phyloP scores from a whole-genome alignment of 2,888 invertebrate genomes.

The Drosophila kambysellisi region DNA sequence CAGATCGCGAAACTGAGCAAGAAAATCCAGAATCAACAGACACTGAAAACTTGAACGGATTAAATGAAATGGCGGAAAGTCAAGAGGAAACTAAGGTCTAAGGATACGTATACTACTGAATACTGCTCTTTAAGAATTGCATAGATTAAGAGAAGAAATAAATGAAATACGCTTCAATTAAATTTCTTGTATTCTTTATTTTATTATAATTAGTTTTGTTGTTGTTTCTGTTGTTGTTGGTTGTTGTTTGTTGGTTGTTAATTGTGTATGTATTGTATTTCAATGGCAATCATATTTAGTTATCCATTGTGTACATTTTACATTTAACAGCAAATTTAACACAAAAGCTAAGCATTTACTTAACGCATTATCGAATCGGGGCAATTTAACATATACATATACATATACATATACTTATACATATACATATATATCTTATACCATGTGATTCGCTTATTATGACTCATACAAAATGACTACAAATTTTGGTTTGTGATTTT shows the following conservation, averaged over 20 bases:
- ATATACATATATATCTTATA: background rate
- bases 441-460: constrained; percentile 34
- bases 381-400: constrained; percentile 14
- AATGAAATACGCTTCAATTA: constrained; percentile 26
- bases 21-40: background rate
- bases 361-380: constrained; percentile 49
- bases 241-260: constrained; percentile 34
- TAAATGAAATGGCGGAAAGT: background rate
- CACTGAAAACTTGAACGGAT: background rate
- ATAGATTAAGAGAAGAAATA: background rate
- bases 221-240: constrained; percentile 28
- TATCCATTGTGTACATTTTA: constrained; percentile 80
- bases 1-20: background rate
- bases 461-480: constrained; percentile 47
- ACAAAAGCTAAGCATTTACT: constrained; percentile 85
- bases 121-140: background rate
- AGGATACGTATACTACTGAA: background rate
- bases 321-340: constrained; percentile 85
- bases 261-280: constrained; percentile 35
- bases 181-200: constrained; percentile 59
- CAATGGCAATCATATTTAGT: constrained; percentile 59
- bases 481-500: constrained; percentile 25
- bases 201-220: constrained; percentile 50
- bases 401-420: background rate
- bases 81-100: constrained; percentile 8